Base-by-base conservation (phyloP, 2,888 invertebrate genomes). In the Chaitophorus viminalis region DNA sequence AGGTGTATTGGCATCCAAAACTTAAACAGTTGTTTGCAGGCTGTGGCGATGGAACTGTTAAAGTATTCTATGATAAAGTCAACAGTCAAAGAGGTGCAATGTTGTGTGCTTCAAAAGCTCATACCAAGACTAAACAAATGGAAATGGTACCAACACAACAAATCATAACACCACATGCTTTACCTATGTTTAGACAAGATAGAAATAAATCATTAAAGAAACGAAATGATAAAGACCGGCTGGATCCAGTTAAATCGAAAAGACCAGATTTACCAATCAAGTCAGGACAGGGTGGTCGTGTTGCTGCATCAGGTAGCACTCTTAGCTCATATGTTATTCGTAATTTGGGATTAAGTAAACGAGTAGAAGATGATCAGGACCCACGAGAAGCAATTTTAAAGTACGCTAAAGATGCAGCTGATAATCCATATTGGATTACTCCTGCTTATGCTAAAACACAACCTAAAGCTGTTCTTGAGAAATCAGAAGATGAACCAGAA, bases 381-480 rank as follows among this genome's bases (percentile, higher is more conserved):
- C 98, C 99, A 0, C 93, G 99, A 82, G 98, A 98, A 90, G 99
- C 99, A 3, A 98, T 99, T 90, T 92, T 99, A 88, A 96, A 97
- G 90, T 98, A 95, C 91, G 99, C 99, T 0, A 97, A 98, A 91
- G 98, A 97, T 3, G 99, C 98, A 0, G 98, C 94, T 81, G 97
- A 98, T 91, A 97, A 99, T 93, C 99, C 99, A 0, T 98, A 97
- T 91, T 99, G 98, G 98, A 96, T 98, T 68, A 95, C 97, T 0
- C 98, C 97, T 0, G 98, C 98, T 0, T 98, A 98, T 91, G 94
- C 95, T 81, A 95, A 95, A 90, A 98, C 97, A 0, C 98, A 98
- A 90, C 98, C 98, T 0, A 94, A 94, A 90, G 93, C 95, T 0
- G 95, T 98, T 89, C 96, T 97, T 90, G 52, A 84, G 72, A 29